Base-by-base conservation (phyloP, 1,140 invertebrate species). In the Mamestra configurata region DNA sequence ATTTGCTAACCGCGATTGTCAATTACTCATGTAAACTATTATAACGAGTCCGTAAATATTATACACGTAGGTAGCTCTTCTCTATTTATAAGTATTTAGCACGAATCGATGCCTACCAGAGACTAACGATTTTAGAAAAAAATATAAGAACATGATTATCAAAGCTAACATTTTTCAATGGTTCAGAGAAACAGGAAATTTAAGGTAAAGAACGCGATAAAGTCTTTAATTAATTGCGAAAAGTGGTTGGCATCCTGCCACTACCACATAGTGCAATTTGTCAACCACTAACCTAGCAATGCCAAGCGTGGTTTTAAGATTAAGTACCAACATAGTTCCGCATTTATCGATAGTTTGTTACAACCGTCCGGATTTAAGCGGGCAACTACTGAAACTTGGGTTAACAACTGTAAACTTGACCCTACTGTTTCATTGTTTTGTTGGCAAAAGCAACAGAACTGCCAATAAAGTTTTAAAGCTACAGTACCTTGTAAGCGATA, bases 1-100 rank as follows among this genome's bases (percentile, higher is more conserved):
- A 79, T 85, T 83, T 85, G 75, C 84, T 72, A 37, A 82, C 80
- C 75, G 49, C 70, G 51, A 84, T 77, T 76, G 73, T 77, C 73
- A 61, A 85, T 85, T 85, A 81, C 81, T 82, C 59, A 76, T 78
- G 73, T 72, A 82, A 82, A 80, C 64, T 70, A 46, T 46, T 49
- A 70, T 46, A 70, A 70, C 20, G 66, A 46, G 20, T 49, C 20
- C 11, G 40, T 70, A 46, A 70, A 70, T 70, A 70, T 43, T 70
- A 22, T 24, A 46, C 22, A 27, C 20, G 35, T 53, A 1, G 35
- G 8, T 35, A 6, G 7, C n/a, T 35, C 27, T 3, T 22, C 18
- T 37, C 40, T 70, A 46, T 68, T 35, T 64, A 37, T 40, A 59
- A 22, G 13, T 59, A 40, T 66, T 18, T 66, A 22, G n/a, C 27